phyloP scores from a whole-genome alignment of 2,797 vertebrate species.

The Euphonia xanthogaster region DNA sequence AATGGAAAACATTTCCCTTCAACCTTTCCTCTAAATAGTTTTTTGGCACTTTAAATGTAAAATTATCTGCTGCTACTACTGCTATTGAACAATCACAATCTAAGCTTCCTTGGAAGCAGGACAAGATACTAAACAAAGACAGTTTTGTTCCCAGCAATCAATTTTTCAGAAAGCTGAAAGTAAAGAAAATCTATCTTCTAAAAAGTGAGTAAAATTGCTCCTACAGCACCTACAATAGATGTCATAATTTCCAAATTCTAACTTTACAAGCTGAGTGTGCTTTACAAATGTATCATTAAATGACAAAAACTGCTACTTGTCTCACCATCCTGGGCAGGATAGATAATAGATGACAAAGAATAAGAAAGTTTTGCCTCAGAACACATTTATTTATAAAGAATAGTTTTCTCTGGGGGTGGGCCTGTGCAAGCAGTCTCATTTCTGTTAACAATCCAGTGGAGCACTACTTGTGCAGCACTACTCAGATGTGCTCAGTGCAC shows the following conservation, averaged over 20 bases:
- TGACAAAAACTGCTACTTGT: background rate
- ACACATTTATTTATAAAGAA: background rate
- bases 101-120: background rate
- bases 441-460: background rate
- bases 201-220: background rate
- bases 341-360: background rate
- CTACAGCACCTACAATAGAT: background rate
- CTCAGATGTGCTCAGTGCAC: background rate
- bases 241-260: background rate
- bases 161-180: background rate
- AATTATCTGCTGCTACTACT: background rate
- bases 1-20: background rate
- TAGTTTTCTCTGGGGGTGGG: background rate
- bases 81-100: background rate
- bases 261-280: background rate
- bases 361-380: background rate
- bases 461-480: background rate
- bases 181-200: background rate
- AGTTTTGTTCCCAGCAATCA: background rate
- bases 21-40: background rate
- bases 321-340: background rate
- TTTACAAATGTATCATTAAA: background rate
- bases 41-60: background rate
- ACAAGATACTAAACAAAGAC: background rate
- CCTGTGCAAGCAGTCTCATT: background rate